These are phyloP conservation scores for Stratiomys singularior DNA, from an alignment of 2,888 invertebrate genomes.

Conservation along the genomic window DNA sequence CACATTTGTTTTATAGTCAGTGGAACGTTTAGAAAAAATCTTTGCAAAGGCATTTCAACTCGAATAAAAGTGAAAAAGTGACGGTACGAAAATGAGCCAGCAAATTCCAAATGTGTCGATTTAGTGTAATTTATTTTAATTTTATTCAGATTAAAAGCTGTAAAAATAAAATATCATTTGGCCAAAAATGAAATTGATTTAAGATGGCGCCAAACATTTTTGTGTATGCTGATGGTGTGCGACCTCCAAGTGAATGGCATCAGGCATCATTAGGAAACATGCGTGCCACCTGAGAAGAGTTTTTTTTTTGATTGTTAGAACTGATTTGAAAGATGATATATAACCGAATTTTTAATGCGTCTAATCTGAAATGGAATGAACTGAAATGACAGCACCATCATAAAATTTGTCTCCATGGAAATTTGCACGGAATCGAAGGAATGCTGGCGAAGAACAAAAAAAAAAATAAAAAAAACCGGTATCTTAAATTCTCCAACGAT, in stretches of 20 bases:
- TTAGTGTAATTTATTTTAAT: conserved; percentile 33
- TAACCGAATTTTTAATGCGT: not conserved
- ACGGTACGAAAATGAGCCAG: not conserved
- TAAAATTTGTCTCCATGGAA: no score
- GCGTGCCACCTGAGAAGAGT: not conserved
- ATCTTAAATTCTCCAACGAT: no score
- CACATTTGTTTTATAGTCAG: not conserved
- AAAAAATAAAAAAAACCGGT: no score
- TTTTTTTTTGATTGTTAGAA: not conserved
- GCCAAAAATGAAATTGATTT: conserved; percentile 47
- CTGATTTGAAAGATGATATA: conserved; percentile 9
- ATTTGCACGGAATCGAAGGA: no score
- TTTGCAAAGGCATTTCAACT: no score
- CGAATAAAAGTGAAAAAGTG: not conserved
- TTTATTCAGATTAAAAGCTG: conserved; percentile 23
- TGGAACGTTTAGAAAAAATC: not conserved
- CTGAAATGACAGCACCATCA: not conserved
- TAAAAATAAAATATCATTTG: conserved; percentile 28
- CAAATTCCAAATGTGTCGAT: conserved; percentile 44
- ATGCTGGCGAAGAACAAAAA: no score
- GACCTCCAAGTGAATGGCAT: conserved; percentile 23
- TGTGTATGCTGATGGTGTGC: conserved; percentile 38
- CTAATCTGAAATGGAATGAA: not conserved
- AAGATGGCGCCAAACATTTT: conserved; percentile 48
- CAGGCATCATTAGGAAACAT: not conserved